Evolutionary conservation across 2,113 vertebrate species (phyloP).

Genomic region (Leucoraja erinaceus): DNA sequence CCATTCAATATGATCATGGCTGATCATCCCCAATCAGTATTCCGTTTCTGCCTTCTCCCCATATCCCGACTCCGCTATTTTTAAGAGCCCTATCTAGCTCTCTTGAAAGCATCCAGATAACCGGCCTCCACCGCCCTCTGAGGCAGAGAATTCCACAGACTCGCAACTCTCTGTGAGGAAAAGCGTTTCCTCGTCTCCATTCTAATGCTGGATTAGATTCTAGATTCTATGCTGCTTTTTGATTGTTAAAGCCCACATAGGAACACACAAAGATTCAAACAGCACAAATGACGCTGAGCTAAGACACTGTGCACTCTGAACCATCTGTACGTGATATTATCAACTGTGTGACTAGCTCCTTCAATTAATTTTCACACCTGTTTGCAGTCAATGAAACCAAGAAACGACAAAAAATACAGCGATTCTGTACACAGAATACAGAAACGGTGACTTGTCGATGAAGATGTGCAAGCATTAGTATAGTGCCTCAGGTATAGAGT

Average conservation of each 20-base stretch:
- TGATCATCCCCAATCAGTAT: no score
- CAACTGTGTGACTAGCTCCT: background rate
- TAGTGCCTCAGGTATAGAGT: background rate
- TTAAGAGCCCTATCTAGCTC: no score
- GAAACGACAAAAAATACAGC: background rate
- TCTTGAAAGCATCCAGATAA: no score
- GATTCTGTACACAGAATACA: no score
- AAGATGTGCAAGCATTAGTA: background rate
- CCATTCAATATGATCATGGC: no score
- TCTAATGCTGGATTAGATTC: no score
- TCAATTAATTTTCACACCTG: background rate
- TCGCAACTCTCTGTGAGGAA: no score
- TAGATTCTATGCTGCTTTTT: background rate
- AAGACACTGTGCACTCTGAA: background rate
- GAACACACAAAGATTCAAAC: background rate
- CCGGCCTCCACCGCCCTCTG: no score
- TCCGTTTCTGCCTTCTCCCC: no score
- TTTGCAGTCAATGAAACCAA: background rate
- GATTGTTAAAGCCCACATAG: background rate
- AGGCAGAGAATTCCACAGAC: no score
- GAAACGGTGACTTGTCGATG: background rate
- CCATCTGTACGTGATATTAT: background rate
- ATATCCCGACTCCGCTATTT: no score
- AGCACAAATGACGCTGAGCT: background rate
- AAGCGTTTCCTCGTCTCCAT: no score